phyloP scores from a whole-genome alignment of 2,797 vertebrate species.

The Falco concolor region DNA sequence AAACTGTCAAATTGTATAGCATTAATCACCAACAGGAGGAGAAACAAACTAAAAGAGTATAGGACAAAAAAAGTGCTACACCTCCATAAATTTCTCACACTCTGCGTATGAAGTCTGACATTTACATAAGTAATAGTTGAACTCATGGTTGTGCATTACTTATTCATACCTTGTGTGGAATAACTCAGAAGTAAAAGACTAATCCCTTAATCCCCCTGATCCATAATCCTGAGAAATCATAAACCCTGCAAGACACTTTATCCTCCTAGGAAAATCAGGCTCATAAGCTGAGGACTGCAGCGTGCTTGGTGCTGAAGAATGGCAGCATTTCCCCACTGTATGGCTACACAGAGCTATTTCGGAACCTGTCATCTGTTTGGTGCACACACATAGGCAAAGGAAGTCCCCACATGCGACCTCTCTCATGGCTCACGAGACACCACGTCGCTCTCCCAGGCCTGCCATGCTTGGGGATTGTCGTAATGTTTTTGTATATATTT shows the following conservation, averaged over 20 bases:
- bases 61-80: neutral
- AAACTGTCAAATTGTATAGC: neutral
- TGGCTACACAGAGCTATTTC: accelerated
- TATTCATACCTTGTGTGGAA: conserved; percentile 43
- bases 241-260: conserved; percentile 14
- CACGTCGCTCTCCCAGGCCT: neutral
- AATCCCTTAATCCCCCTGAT: neutral
- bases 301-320: neutral
- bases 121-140: conserved; percentile 53
- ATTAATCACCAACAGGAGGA: neutral
- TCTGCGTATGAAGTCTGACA: neutral
- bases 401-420: accelerated
- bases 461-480: too few species aligned
- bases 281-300: neutral
- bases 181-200: conserved; percentile 44
- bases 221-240: conserved; percentile 32
- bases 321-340: neutral
- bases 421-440: accelerated
- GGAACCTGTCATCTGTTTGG: neutral
- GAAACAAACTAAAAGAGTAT: neutral
- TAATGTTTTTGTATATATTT: neutral
- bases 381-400: accelerated
- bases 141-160: conserved; percentile 29
- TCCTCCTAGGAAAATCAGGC: conserved; percentile 26
- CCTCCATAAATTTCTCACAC: neutral